Conservation (phyloP, 2,888 invertebrate genomes). For the Plutella xylostella region DNA sequence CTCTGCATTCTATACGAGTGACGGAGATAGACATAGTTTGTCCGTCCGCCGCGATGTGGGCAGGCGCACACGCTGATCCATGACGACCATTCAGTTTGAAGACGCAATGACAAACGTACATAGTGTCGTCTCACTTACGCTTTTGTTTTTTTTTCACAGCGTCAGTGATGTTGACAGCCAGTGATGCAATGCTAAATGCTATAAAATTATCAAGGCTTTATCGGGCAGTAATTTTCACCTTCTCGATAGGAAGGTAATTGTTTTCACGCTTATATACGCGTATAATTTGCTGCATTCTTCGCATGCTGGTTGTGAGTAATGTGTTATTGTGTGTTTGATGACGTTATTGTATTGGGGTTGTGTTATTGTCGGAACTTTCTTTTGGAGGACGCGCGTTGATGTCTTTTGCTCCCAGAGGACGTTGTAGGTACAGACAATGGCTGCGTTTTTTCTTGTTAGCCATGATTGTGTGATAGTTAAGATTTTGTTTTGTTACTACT, state of each 20-base stretch:
- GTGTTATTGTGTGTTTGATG: neutral
- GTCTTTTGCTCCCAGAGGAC: conserved; percentile 26
- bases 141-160: conserved; percentile 33
- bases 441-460: neutral
- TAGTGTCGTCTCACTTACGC: conserved; percentile 40
- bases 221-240: conserved; percentile 24
- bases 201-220: conserved; percentile 35
- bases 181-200: conserved; percentile 35
- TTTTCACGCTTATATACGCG: conserved; percentile 7
- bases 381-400: conserved; percentile 25
- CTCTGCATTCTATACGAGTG: conserved; percentile 19
- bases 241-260: conserved; percentile 19
- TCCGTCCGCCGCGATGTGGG: conserved; percentile 39
- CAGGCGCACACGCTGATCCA: conserved; percentile 53
- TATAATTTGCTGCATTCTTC: neutral
- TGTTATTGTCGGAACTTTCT: neutral
- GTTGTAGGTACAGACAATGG: neutral
- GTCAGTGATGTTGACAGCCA: conserved; percentile 33
- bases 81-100: conserved; percentile 57
- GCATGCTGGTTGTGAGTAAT: neutral
- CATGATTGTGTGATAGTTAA: too few species aligned
- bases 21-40: conserved; percentile 34
- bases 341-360: neutral
- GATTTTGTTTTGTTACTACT: too few species aligned
- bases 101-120: conserved; percentile 42